phyloP scores from a whole-genome alignment of 2,888 invertebrate species.

The Oligia latruncula region DNA sequence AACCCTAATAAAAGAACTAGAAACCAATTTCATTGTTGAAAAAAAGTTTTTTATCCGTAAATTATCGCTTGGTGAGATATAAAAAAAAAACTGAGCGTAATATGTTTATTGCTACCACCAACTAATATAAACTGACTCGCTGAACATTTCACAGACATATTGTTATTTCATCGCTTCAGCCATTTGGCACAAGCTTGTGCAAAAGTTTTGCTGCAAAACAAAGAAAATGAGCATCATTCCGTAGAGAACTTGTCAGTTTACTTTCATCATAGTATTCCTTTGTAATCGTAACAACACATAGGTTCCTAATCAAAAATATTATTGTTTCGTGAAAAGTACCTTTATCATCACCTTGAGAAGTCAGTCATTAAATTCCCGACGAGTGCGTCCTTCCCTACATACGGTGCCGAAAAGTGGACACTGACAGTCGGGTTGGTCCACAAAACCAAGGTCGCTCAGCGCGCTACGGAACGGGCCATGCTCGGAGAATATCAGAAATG shows the following conservation, averaged over 20 bases:
- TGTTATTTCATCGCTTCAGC: slow-evolving; percentile 27
- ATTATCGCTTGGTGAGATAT: not conserved
- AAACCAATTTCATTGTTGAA: too few species aligned
- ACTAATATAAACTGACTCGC: too few species aligned
- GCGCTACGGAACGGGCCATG: too few species aligned
- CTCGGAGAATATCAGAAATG: too few species aligned
- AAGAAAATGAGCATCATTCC: slow-evolving; percentile 14
- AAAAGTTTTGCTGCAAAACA: slow-evolving; percentile 32
- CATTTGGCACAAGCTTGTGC: slow-evolving; percentile 36
- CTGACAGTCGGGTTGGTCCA: not conserved
- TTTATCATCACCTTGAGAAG: not conserved
- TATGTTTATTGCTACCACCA: not conserved
- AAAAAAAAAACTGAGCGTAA: not conserved
- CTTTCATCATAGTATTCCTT: not conserved
- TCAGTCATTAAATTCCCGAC: too few species aligned
- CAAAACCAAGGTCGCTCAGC: too few species aligned
- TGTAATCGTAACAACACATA: too few species aligned
- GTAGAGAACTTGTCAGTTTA: not conserved
- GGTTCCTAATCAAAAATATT: not conserved
- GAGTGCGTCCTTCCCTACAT: not conserved
- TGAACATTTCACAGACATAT: slow-evolving; percentile 26
- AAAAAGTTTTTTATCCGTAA: not conserved
- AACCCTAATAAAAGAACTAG: not conserved
- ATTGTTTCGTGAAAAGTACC: not conserved
- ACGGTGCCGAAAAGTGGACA: not conserved